Percentiles rank a stretch among this genome's conserved stretches.
These are phyloP conservation scores for Blastobasis lacticolella DNA, from an alignment of 2,888 invertebrate genomes.

Conservation along the genomic window DNA sequence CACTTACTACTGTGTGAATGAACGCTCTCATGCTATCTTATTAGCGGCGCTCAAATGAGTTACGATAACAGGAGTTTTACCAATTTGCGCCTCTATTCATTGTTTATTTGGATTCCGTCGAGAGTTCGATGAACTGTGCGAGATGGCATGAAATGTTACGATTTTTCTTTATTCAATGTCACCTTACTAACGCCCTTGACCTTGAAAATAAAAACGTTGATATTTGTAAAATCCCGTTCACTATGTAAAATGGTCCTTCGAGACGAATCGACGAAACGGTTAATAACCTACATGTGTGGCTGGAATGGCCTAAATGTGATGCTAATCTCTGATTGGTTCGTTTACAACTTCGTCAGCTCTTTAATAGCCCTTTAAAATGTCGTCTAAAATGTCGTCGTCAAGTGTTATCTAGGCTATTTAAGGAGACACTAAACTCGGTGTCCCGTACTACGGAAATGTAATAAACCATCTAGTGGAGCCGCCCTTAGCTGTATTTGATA, in stretches of 20 bases:
- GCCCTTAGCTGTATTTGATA: background rate
- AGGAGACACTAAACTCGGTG: background rate
- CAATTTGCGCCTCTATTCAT: constrained; percentile 1
- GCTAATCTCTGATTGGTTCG: background rate
- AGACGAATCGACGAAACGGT: no score
- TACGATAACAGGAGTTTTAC: constrained; percentile 10
- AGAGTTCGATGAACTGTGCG: no score
- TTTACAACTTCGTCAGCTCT: background rate
- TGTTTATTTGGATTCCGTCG: no score
- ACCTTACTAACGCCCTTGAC: no score
- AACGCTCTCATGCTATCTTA: constrained; percentile 1
- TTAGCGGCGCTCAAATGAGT: constrained; percentile 9
- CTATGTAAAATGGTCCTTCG: no score
- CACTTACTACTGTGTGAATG: constrained; percentile 1
- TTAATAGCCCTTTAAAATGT: background rate
- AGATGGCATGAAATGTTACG: no score
- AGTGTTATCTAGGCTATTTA: background rate
- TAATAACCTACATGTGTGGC: no score
- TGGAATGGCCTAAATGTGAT: no score
- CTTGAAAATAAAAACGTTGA: no score
- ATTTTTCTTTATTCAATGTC: no score
- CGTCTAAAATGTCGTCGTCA: background rate
- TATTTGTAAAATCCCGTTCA: no score
- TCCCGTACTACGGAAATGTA: constrained; percentile 5
- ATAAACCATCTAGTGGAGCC: constrained; percentile 8